Evolutionary conservation across 2,888 invertebrate genomes (phyloP), one percentile per base, ranked within the genome.

Genomic region (Eulithis prunata): DNA sequence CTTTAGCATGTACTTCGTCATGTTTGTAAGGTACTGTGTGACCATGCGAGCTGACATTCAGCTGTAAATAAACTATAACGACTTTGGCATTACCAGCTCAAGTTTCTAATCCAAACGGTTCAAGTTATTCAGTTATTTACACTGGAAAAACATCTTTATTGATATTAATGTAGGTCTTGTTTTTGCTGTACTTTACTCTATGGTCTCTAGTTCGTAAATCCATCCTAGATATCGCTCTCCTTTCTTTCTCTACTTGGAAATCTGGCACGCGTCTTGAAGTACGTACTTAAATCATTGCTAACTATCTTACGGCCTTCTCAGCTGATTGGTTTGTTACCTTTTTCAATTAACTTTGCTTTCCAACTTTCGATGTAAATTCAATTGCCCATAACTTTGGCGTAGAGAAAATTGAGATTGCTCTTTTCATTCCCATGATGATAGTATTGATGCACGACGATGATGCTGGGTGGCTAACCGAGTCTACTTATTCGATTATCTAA

Each of bases 261-360:
- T 62, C 55, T 59, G 43, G 59, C 10, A 56, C 59, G 51, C 13
- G 55, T 58, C 52, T 58, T 55, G 8, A 32, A 43, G 47, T 43
- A 32, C 3, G 43, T 45, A 51, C 46, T 54, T 61, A 49, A 73
- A 73, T 81, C 76, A 76, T 80, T 79, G 75, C 77, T 71, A 72
- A 73, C 76, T 72, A 70, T 52, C 41, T 46, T 8, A 59, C 5
- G 49, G 12, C 76, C 77, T 72, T 78, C 74, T 71, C 70, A 21
- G 62, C 47, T 38, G 52, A 51, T 45, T 49, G 66, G 70, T 72
- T 69, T 69, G 67, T 76, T 72, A 69, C 59, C 66, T 41, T 62
- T 79, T 77, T 74, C 80, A 79, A 78, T 80, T 80, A 77, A 59
- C 55, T 65, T 46, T 65, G 52, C 12, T 21, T 60, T 54, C 55